Base-by-base conservation (phyloP, 2,888 invertebrate genomes). In the Drosophila prostipennis region DNA sequence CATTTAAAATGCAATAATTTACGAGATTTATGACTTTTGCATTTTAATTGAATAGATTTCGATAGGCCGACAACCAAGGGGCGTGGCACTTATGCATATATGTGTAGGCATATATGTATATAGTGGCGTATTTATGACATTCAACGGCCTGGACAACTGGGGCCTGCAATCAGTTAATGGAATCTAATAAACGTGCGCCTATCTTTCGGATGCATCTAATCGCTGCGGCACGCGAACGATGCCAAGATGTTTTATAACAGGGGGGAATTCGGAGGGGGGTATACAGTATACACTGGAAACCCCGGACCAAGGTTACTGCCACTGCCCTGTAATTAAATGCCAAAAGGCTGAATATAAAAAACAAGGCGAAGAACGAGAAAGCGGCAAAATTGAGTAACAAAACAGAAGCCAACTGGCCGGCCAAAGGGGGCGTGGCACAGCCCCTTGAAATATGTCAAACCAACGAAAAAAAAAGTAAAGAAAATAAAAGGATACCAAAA, bases 161-260 rank as follows among this genome's bases (percentile, higher is more conserved):
- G 51, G 32, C 36, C 39, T 13, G 72, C 77, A 89, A 87, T 89
- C 89, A 89, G 82, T 87, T 87, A 87, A 87, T 87, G 77, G 86
- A 79, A 89, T 85, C 87, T 85, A 87, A 88, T 83, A 86, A 88
- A 81, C 84, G 81, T 89, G 72, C 76, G 58, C 78, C 45, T 87
- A 87, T 87, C 89, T 86, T 81, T 54, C 53, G 75, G 72, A 73
- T 86, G 75, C 72, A 85, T 85, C 84, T 85, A 85, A 85, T 85
- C 84, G 81, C 69, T 54, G 80, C 63, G 73, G 75, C 74, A 75
- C 80, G 61, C 57, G 69, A 57, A 67, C 65, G 58, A 72, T 53
- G 64, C 68, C 57, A 61, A 63, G 61, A 63, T 63, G 61, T 34
- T 57, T 14, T 8, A 3, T 34, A 34, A 34, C 1, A 3, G 34